Conservation (phyloP, 1,140 invertebrate species). For the Drosophila kikkawai region DNA sequence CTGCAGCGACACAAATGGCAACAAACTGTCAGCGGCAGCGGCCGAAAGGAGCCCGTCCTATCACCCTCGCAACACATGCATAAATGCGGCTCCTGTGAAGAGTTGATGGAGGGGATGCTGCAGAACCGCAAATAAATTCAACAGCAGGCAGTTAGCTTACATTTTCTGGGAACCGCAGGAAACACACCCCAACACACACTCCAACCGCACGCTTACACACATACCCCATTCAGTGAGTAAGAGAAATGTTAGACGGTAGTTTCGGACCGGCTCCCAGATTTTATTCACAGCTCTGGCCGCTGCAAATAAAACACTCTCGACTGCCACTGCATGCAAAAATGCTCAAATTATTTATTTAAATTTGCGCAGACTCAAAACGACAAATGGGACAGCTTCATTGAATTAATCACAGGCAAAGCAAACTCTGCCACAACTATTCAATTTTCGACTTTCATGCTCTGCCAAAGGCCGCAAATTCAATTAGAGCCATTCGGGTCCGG, state of each 20-base stretch:
- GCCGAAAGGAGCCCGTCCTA: constrained; percentile 28
- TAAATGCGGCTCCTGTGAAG: constrained; percentile 23
- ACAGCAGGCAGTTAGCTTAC: constrained; percentile 64
- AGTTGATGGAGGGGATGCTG: constrained; percentile 11
- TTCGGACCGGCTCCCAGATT: constrained; percentile 17
- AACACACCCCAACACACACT: constrained; percentile 14
- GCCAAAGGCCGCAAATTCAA: constrained; percentile 37
- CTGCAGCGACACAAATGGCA: constrained; percentile 45
- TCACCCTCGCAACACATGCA: constrained; percentile 8
- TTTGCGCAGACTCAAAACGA: constrained; percentile 20
- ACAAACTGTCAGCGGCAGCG: constrained; percentile 64
- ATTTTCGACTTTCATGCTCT: constrained; percentile 8
- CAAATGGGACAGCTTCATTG: constrained; percentile 17
- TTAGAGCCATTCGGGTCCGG: constrained; percentile 5
- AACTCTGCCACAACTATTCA: constrained; percentile 18
- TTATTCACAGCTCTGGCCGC: constrained; percentile 28
- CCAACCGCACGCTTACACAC: constrained; percentile 21
- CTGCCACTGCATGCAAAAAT: constrained; percentile 12
- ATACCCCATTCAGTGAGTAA: constrained; percentile 18
- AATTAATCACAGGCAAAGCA: constrained; percentile 33
- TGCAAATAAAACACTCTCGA: constrained; percentile 18
- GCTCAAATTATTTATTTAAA: constrained; percentile 43
- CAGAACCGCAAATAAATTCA: constrained; percentile 74
- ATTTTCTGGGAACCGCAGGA: constrained; percentile 54
- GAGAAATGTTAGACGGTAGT: constrained; percentile 41